Conservation (phyloP, 2,888 invertebrate genomes). For the Pachymerium ferrugineum region DNA sequence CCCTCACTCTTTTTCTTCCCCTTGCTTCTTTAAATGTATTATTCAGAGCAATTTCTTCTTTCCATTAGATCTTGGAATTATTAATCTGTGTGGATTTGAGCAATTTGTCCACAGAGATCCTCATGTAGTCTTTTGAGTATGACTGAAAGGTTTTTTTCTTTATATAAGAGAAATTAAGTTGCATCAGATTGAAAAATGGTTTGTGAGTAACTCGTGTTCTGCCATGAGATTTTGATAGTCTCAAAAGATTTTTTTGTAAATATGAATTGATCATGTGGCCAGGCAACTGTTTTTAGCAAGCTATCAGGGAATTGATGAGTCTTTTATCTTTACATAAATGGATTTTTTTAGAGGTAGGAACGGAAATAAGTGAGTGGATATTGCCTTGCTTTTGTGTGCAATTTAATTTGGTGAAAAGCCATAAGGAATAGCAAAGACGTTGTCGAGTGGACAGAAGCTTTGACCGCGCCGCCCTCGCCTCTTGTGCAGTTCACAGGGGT, state of each 20-base stretch:
- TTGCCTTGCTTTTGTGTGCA: neutral
- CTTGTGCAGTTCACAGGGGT: neutral
- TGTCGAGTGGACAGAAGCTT: constrained; percentile 7
- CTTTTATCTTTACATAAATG: neutral
- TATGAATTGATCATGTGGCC: neutral
- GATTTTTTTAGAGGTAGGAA: neutral
- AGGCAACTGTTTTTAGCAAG: too few species aligned
- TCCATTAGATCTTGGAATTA: neutral
- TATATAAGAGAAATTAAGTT: neutral
- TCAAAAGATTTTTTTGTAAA: neutral
- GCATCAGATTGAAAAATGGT: neutral
- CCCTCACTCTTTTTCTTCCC: neutral
- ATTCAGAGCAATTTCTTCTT: constrained; percentile 2
- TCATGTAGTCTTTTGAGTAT: neutral
- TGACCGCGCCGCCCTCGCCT: constrained; percentile 8
- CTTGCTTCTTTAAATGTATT: neutral
- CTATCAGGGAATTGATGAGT: too few species aligned
- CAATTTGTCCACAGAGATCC: neutral
- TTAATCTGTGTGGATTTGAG: constrained; percentile 3
- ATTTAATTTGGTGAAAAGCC: neutral
- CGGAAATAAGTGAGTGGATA: neutral
- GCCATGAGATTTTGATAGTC: neutral
- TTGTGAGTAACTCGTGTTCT: neutral
- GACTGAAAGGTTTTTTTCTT: neutral
- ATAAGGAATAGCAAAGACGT: neutral